Percentiles rank a stretch among this genome's conserved stretches.
These are phyloP conservation scores for Tyto alba DNA, from an alignment of 2,113 vertebrate genomes.

Conservation along the genomic window DNA sequence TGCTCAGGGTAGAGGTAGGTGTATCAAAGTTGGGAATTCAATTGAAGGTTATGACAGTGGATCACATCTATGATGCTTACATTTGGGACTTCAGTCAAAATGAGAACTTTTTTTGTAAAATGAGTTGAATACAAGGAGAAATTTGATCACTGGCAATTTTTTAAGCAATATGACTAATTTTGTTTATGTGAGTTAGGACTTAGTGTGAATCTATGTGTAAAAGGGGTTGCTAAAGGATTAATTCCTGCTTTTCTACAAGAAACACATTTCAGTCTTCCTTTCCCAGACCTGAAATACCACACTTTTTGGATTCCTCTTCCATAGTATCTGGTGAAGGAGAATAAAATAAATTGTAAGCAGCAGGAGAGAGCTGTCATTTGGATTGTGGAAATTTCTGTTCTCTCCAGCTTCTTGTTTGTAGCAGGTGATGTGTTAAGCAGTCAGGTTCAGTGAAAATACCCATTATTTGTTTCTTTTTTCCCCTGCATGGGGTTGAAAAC, in stretches of 20 bases:
- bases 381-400: slow-evolving; percentile 7
- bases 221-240: background rate
- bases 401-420: background rate
- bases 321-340: background rate
- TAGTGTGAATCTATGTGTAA: background rate
- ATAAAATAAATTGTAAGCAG: background rate
- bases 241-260: background rate
- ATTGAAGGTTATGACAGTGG: background rate
- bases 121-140: background rate
- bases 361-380: background rate
- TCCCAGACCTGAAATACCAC: background rate
- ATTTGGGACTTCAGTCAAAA: background rate
- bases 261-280: background rate
- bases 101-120: background rate
- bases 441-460: background rate
- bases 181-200: background rate
- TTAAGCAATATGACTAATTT: background rate
- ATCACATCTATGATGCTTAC: background rate
- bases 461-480: background rate
- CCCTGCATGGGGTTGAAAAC: background rate
- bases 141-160: background rate
- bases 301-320: background rate
- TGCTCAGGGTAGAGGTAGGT: background rate
- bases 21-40: background rate
- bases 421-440: background rate